Evolutionary conservation across 1,140 invertebrate genomes (phyloP), one percentile per base, ranked within the genome.

Genomic region (Achroia grisella): DNA sequence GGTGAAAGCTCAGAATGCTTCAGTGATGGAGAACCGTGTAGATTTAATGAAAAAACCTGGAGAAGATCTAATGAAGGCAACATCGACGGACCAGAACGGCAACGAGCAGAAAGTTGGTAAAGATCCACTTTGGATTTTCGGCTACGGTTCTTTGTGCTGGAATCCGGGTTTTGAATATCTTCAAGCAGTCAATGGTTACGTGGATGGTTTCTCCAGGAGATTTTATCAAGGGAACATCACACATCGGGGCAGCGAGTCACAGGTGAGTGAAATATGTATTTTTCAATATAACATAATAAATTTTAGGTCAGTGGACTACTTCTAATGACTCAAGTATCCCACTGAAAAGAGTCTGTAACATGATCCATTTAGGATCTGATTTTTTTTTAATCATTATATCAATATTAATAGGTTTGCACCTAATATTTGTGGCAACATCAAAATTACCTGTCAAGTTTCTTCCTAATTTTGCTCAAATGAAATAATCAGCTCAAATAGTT

Each of bases 181-280:
- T 48, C 89, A 91, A 60, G 91, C 90, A 15, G 85, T 91, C 3
- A 89, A 91, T 8, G 95, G 95, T 6, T 91, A 91, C 56, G 87
- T 94, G 1, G 89, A 88, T 60, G 94, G 94, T 11, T 97, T 91
- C 71, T 86, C 89, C 1, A 87, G 95, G 33, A 88, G 91, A 71
- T 96, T 96, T 80, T 96, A 93, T 93, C 95, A 97, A 81, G 94
- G 94, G 31, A 96, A 95, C 68, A 90, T 89, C 8, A 91, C 91
- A 1, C 94, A 96, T 71, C 87, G 95, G 35, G 95, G 94, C 6
- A 93, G 91, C 0, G 84, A 87, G 10, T 78, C 91, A n/a, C 92
- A 93, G 90, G 95, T 96, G 87, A 88, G 60, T 68, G 61, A 56
- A 46, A 47, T 39, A 37, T 42, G 31, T 23, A 29, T 49, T 27